Conservation (phyloP, 2,888 invertebrate genomes). For the Lasioglossum zephyrum region DNA sequence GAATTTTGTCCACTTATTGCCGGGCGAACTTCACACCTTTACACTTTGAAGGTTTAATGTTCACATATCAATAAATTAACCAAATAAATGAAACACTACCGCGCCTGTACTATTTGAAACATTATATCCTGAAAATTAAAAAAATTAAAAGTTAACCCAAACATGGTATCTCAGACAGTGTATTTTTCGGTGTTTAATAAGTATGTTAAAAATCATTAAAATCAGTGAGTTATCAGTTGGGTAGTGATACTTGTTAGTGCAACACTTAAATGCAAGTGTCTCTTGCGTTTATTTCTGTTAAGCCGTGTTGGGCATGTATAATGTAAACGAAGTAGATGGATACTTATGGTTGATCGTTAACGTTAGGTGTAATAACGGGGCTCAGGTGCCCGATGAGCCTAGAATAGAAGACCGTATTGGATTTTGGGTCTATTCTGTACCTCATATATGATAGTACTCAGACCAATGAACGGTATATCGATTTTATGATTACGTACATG, state of each 20-base stretch:
- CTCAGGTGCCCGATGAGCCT: conserved; percentile 9
- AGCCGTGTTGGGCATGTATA: not conserved
- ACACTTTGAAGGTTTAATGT: not conserved
- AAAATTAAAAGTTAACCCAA: too few species aligned
- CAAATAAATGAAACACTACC: not conserved
- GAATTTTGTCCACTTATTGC: not conserved
- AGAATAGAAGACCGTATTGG: not conserved
- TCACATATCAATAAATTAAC: not conserved
- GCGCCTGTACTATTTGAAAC: too few species aligned
- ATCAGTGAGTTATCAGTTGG: too few species aligned
- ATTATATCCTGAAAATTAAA: too few species aligned
- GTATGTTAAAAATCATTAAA: too few species aligned
- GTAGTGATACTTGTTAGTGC: not conserved
- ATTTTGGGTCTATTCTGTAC: conserved; percentile 12
- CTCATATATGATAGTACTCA: conserved; percentile 6
- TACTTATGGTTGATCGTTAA: conserved; percentile 9
- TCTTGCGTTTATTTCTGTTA: not conserved
- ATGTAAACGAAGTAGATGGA: not conserved
- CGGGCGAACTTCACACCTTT: not conserved
- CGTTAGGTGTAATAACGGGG: conserved; percentile 4
- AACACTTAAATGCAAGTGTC: not conserved
- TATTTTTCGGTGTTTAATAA: too few species aligned
- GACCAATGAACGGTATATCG: not conserved
- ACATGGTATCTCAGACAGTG: too few species aligned
- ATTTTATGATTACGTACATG: not conserved